Conservation (phyloP, 2,888 invertebrate species). For the Eutolmus rufibarbis region DNA sequence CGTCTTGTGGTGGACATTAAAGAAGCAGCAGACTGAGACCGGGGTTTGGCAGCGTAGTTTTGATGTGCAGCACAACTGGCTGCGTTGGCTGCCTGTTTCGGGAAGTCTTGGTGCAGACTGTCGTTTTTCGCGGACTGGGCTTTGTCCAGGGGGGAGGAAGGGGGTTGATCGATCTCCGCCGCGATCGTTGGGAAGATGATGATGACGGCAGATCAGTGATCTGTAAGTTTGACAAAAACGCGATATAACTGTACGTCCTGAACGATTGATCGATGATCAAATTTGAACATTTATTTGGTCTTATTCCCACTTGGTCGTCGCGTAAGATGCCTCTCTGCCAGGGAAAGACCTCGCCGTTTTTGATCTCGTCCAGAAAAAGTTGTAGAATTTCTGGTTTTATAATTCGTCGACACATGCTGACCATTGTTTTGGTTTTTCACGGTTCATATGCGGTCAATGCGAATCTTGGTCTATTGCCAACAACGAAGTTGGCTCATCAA, state of each 20-base stretch:
- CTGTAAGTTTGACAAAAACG: constrained; percentile 42
- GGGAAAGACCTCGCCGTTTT: neutral
- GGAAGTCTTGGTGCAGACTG: neutral
- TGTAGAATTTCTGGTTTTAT: constrained; percentile 48
- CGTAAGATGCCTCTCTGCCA: neutral
- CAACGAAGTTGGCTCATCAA: neutral
- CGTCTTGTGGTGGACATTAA: constrained; percentile 39
- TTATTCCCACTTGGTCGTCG: neutral
- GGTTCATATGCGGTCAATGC: neutral
- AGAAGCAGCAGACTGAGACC: constrained; percentile 24
- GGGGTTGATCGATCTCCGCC: neutral
- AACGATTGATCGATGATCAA: constrained; percentile 42
- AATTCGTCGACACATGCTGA: constrained; percentile 48
- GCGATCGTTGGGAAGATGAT: neutral
- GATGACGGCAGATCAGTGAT: constrained; percentile 42
- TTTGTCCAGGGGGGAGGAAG: neutral
- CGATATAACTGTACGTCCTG: constrained; percentile 39
- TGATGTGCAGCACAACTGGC: constrained; percentile 10
- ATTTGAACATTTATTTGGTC: constrained; percentile 31
- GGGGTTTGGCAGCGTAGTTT: neutral
- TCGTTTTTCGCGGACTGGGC: neutral
- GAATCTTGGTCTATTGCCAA: constrained; percentile 5
- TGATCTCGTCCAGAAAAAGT: constrained; percentile 42
- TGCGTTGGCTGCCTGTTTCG: neutral
- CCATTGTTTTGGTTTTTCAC: constrained; percentile 46